Conservation (phyloP, 2,113 vertebrate genomes). For the Actinemys pallida region DNA sequence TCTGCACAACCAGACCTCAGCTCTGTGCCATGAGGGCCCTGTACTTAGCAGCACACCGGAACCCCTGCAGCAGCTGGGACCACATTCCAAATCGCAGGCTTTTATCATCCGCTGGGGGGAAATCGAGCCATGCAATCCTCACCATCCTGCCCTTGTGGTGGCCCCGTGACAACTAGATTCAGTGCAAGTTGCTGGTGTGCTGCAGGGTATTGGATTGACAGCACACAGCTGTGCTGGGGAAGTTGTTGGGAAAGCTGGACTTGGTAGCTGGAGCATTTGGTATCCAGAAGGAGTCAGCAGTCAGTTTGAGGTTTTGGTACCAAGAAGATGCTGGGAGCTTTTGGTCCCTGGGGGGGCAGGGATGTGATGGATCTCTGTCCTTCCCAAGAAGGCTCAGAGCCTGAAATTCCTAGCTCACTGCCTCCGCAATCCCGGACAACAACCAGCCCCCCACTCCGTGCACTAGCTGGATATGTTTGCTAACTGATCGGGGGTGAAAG, state of each 20-base stretch:
- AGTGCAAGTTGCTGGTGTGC: background rate
- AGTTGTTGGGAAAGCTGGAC: background rate
- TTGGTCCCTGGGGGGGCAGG: background rate
- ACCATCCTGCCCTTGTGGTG: background rate
- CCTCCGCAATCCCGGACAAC: too few relatives aligned
- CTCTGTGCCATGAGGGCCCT: background rate
- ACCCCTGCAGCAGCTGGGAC: background rate
- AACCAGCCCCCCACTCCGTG: too few relatives aligned
- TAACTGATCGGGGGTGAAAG: too few relatives aligned
- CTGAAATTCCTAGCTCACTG: too few relatives aligned
- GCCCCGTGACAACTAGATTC: background rate
- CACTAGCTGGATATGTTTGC: too few relatives aligned
- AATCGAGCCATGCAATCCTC: background rate
- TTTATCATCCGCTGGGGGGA: background rate
- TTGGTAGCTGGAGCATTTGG: background rate
- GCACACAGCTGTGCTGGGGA: background rate
- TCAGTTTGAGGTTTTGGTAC: background rate
- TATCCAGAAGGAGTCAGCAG: background rate
- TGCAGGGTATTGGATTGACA: background rate
- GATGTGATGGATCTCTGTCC: background rate
- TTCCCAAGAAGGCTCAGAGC: too few relatives aligned
- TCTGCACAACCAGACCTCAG: background rate
- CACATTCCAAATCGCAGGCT: background rate
- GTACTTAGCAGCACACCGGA: background rate
- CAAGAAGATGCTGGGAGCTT: background rate